These are phyloP conservation scores for Oligia latruncula DNA, from an alignment of 2,888 invertebrate species.

Conservation along the genomic window DNA sequence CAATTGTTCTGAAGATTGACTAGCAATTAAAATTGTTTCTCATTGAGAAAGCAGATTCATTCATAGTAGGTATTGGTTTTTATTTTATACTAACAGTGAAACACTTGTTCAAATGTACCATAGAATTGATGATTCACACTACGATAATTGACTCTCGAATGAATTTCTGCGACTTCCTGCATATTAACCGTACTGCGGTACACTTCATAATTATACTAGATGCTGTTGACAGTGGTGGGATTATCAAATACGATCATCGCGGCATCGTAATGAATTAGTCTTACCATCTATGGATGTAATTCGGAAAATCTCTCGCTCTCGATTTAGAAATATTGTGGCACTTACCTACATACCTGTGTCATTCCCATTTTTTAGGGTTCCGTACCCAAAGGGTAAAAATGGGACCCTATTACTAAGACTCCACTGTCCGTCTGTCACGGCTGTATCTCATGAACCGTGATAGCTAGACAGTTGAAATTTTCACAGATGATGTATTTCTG, in stretches of 20 bases:
- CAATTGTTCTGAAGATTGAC: background rate
- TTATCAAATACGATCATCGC: background rate
- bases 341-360: too few species aligned
- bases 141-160: slow-evolving; percentile 12
- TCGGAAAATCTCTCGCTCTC: background rate
- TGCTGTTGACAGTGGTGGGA: background rate
- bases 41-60: background rate
- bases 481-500: too few species aligned
- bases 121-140: slow-evolving; percentile 16
- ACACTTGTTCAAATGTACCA: slow-evolving; percentile 2
- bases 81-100: background rate
- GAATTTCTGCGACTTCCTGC: slow-evolving; percentile 9
- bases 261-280: background rate
- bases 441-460: too few species aligned
- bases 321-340: background rate
- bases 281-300: background rate
- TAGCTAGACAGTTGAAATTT: too few species aligned
- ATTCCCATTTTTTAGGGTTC: background rate
- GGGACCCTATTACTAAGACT: too few species aligned
- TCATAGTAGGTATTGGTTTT: background rate
- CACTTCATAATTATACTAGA: background rate
- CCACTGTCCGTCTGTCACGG: too few species aligned
- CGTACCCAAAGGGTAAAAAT: too few species aligned
- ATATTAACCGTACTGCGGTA: background rate
- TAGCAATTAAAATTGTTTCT: background rate